A percentile compares a stretch with the other conserved stretches of the same genome.
Conservation (phyloP, 1,140 invertebrate species). For the Brevipalpus yothersi region DNA sequence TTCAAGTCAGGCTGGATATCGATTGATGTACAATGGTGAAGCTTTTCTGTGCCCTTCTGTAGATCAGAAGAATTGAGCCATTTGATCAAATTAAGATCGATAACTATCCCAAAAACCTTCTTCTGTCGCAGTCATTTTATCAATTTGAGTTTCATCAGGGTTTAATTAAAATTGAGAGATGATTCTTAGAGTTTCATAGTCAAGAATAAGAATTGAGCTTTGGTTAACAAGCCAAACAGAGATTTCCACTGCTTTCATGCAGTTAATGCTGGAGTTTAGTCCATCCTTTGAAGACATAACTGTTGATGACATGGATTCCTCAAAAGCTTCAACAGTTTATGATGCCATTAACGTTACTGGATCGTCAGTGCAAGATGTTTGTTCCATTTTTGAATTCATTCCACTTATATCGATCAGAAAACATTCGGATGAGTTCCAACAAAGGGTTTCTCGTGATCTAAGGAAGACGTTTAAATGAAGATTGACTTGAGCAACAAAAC, state of each 20-base stretch:
- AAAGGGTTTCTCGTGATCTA: background rate
- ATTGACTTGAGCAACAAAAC: conserved; percentile 87
- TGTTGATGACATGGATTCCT: background rate
- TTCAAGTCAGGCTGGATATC: conserved; percentile 96
- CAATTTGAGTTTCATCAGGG: conserved; percentile 73
- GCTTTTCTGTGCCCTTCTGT: too few species aligned
- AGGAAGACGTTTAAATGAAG: conserved; percentile 24
- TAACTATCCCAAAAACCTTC: conserved; percentile 92
- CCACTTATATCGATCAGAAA: conserved; percentile 4
- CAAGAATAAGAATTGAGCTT: conserved; percentile 80
- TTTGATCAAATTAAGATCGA: conserved; percentile 97
- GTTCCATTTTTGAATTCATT: background rate
- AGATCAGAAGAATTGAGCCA: too few species aligned
- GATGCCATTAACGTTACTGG: background rate
- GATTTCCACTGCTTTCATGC: conserved; percentile 55
- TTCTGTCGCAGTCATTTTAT: conserved; percentile 84
- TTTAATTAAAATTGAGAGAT: conserved; percentile 70
- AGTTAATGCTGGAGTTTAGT: conserved; percentile 32
- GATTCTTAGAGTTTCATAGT: conserved; percentile 52
- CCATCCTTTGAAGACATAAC: too few species aligned
- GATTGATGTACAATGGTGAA: too few species aligned
- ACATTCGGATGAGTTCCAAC: conserved; percentile 8
- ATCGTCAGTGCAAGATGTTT: background rate
- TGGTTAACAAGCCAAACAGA: conserved; percentile 93
- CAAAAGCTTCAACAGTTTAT: background rate